Base-by-base conservation (phyloP, 2,888 invertebrate genomes). In the Chalcosyrphus nemorum region DNA sequence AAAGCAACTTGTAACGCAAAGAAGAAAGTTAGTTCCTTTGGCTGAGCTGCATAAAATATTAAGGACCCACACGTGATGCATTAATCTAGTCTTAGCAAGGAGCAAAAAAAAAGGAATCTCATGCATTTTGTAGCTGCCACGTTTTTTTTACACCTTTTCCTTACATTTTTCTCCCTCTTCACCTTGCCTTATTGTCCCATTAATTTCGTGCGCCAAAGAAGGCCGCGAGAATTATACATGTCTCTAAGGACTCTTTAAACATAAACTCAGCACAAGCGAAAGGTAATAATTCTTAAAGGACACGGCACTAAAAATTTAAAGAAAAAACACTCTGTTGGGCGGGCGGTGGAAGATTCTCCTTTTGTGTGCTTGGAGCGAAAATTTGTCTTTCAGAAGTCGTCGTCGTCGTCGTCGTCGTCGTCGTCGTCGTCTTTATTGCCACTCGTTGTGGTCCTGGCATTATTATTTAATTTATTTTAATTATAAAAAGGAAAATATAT, bases 1-100 rank as follows among this genome's bases (percentile, higher is more conserved):
- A 57, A 38, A 57, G 35, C 21, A 19, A 24, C 38, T 24, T 41
- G 57, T 13, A n/a, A 9, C 38, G 24, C 38, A 57, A 57, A 56
- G n/a, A 27, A 35, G 21, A 19, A 5, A 35, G 15, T 5, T 59
- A 59, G 57, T 59, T 59, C 41, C 24, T 59, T 24, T 24, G 15
- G 38, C 2, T 9, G 9, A 17, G 24, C 2, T 21, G 41, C 17
- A 19, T 59, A 24, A 38, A 38, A 13, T 57, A 13, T 38, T 21
- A 59, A 59, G 38, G n/a, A 59, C 21, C 57, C 57, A 59, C 57
- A 41, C 41, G 57, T 59, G 57, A 59, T 59, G 57, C 41, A 41
- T 59, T 41, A 59, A 21, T 41, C 41, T 24, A 9, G 24, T 41
- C 41, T 7, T 7, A 9, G 5, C n/a, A 38, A 38, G 4, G 3